Evolutionary conservation across 2,797 vertebrate species (phyloP), one percentile per base, ranked within the genome.

Genomic region (Chrysolophus pictus): DNA sequence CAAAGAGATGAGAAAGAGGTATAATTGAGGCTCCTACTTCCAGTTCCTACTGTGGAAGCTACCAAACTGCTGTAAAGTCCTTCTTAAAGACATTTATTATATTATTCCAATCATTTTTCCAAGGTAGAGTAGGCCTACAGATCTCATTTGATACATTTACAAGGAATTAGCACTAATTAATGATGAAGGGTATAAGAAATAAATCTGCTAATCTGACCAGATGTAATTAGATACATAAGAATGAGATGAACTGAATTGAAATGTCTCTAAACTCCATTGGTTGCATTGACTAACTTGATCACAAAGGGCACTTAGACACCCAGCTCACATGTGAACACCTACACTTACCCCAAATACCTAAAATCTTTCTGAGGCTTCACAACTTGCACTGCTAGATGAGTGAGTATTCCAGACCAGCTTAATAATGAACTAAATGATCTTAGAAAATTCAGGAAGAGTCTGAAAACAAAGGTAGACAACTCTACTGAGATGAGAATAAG

Each of bases 1-100:
- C 75, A 94, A 93, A 95, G 75, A 90, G 31, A 87, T 37, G 55
- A 84, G 62, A 95, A 68, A 77, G 76, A 68, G 70, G 84, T 6
- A 0, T 92, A 92, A 92, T 4, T 93, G 17, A 31, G 58, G 84
- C 49, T 96, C 87, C 87, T 92, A 72, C 58, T 89, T 93, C 65
- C 79, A 85, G 62, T 85, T 90, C 37, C 81, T 80, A 77, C 62
- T 47, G 49, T 56, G 80, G 72, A 84, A 87, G 62, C 58, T 89
- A 41, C 46, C 74, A 77, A 89, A 85, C 31, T 64, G 35, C 21
- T 60, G 16, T 60, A 77, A 87, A 37, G 10, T 56, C 68, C 73
- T 94, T 84, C 69, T 77, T 56, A 62, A 75, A 73, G 22, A 84
- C 22, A 2, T 87, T 79, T 84, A 44, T 60, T 26, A 41, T 31